These are phyloP conservation scores for Oxycera nigricornis DNA, from an alignment of 2,888 invertebrate genomes.

Conservation along the genomic window DNA sequence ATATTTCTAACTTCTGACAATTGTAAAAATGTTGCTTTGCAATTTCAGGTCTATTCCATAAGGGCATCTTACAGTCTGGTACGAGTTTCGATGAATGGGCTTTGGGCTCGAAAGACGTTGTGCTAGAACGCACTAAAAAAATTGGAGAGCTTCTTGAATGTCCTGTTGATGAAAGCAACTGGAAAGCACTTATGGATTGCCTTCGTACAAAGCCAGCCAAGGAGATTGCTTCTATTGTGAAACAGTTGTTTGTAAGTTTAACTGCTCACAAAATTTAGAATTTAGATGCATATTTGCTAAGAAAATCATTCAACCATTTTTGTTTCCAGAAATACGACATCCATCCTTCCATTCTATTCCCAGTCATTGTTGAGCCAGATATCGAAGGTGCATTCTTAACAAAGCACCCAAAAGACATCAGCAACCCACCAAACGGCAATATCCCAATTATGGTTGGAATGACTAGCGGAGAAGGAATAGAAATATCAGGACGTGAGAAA, in stretches of 20 bases:
- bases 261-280: too few relatives aligned
- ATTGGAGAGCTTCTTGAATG: not conserved
- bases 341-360: not conserved
- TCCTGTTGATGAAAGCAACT: not conserved
- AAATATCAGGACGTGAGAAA: conserved; percentile 26
- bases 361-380: not conserved
- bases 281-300: too few relatives aligned
- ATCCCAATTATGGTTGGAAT: conserved; percentile 15
- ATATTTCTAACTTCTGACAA: not conserved
- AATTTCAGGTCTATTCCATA: conserved; percentile 31
- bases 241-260: conserved; percentile 15
- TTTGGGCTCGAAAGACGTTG: not conserved
- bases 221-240: not conserved
- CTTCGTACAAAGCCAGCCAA: not conserved
- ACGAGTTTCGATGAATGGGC: conserved; percentile 22
- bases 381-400: not conserved
- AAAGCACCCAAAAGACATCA: not conserved
- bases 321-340: conserved; percentile 15
- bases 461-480: not conserved
- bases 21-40: not conserved
- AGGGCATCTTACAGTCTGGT: conserved; percentile 23
- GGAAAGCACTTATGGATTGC: conserved; percentile 45
- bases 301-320: too few relatives aligned
- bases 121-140: not conserved
- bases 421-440: not conserved